These are phyloP conservation scores for Drosophila truncata DNA, from an alignment of 1,140 invertebrate genomes.

Conservation along the genomic window DNA sequence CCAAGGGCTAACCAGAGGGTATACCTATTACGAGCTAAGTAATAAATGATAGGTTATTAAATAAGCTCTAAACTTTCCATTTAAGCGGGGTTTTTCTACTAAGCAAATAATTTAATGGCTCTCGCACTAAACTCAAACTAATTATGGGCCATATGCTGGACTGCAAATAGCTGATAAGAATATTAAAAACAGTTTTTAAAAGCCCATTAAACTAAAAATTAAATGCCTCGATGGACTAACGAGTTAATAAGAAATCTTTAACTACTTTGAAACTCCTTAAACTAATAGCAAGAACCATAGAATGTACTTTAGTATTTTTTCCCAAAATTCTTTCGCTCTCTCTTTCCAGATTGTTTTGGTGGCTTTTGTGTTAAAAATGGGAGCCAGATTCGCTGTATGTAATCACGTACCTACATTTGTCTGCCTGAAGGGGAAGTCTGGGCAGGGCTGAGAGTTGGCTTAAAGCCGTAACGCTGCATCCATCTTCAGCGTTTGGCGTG, in stretches of 20 bases:
- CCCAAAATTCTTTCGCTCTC: not conserved
- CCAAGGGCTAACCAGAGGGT: not conserved
- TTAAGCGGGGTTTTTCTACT: not conserved
- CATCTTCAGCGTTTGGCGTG: constrained; percentile 33
- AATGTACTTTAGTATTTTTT: not conserved
- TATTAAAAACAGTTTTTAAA: not conserved
- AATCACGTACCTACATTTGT: constrained; percentile 9
- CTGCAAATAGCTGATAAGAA: not conserved
- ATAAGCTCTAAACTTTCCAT: constrained; percentile 2
- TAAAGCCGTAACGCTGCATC: constrained; percentile 17
- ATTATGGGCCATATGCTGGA: not conserved
- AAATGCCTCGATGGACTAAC: not conserved
- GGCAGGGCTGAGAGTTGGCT: constrained; percentile 12
- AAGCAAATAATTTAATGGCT: constrained; percentile 7
- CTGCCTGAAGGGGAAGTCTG: not conserved
- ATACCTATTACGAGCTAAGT: constrained; percentile 8
- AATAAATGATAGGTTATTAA: not conserved
- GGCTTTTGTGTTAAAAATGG: constrained; percentile 20
- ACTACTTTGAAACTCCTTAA: not conserved
- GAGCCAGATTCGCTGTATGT: not conserved
- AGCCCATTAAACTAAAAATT: not conserved
- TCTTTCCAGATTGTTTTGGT: constrained; percentile 26
- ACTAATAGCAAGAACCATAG: not conserved
- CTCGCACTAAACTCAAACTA: not conserved
- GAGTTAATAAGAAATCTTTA: constrained; percentile 1